Evolutionary conservation across 2,888 invertebrate species (phyloP), one percentile per base, ranked within the genome.

Genomic region (Ormyrus labotus): DNA sequence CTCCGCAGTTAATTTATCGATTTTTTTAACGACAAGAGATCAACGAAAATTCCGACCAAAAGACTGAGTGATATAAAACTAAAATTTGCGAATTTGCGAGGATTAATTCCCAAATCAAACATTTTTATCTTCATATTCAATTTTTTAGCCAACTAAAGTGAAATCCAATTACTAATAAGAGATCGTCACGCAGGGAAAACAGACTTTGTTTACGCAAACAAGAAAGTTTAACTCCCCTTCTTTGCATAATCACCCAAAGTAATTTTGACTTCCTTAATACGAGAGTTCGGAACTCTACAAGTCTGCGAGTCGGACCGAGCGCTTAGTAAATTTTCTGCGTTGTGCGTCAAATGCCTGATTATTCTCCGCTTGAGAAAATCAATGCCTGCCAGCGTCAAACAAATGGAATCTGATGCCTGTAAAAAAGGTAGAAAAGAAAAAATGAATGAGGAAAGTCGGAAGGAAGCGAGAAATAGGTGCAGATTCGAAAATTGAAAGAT

Each of bases 291-390:
- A 34, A 34, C 34, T 34, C 34, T 4, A 34, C 34, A 4, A 34
- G 34, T 34, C 34, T 34, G 9, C 8, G 4, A 19, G 19, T 19
- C 2, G 19, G 19, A 19, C 4, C 7, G 34, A 60, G 6, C 11
- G n/a, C 53, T 63, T 72, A 63, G 53, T 63, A 51, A 72, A 63
- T 63, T 57, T 64, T 45, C 19, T 45, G 9, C 5, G 4, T 11
- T 64, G 48, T 9, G 57, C 58, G 74, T 34, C 50, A 50, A 57
- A 65, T 9, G 74, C 60, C 51, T 67, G 51, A 73, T 67, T 67
- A 75, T 60, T 75, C 67, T 67, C 60, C 9, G 50, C 67, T 75
- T 45, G 34, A n/a, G 50, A 55, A n/a, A 67, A 60, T 75, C 50
- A 34, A 67, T 60, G 67, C 67, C n/a, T 64, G 50, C 19, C 48